Evolutionary conservation across 2,888 invertebrate genomes (phyloP), one percentile per base, ranked within the genome.

Genomic region (Orchestes rusci): DNA sequence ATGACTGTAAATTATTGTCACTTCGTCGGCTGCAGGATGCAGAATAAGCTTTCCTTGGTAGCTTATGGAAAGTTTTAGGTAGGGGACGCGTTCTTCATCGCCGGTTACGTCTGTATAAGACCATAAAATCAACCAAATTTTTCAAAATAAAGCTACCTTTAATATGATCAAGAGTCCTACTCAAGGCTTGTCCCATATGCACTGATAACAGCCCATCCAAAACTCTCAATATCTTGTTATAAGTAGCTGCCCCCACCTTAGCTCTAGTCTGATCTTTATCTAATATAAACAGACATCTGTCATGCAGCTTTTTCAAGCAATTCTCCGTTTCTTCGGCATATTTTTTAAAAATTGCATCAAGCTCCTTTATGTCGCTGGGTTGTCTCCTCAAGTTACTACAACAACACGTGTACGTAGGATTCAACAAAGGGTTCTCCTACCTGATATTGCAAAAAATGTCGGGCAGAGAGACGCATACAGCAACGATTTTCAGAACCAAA

Each of bases 101-200:
- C 70, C 68, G 7, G 82, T 71, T 4, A 73, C 65, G 1, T 74
- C n/a, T n/a, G n/a, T n/a, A n/a, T n/a, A n/a, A n/a, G n/a, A n/a
- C n/a, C n/a, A n/a, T n/a, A n/a, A n/a, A n/a, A n/a, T n/a, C n/a
- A n/a, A n/a, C n/a, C n/a, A n/a, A n/a, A n/a, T n/a, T n/a, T n/a
- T n/a, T n/a, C n/a, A n/a, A n/a, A n/a, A n/a, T n/a, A n/a, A n/a
- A n/a, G n/a, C n/a, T n/a, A n/a, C n/a, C n/a, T n/a, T n/a, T n/a
- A 4, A 86, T 67, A 51, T 77, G 73, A 31, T 77, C 70, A 33
- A 86, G 76, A 4, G 84, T 83, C 39, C 74, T 70, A 37, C 79
- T 74, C 71, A 85, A 80, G 20, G 81, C 59, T 56, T 79, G 76
- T 54, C 80, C 77, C 54, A 87, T 74, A 64, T 81, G 77, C 56